Base-by-base conservation (phyloP, 1,140 invertebrate species). In the Bombus ignitus region DNA sequence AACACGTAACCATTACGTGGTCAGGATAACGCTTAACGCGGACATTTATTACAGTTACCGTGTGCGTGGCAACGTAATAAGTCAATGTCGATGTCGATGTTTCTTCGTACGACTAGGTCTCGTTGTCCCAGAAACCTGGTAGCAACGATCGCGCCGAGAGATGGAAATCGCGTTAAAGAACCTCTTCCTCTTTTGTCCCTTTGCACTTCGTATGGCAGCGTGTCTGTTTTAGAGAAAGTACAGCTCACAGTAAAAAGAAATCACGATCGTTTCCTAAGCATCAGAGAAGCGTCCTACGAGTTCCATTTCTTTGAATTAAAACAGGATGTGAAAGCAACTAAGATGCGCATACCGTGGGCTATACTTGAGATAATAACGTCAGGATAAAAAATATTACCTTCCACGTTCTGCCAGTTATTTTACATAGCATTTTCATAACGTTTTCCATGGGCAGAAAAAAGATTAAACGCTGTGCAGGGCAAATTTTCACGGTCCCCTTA, bases 31-130 rank as follows among this genome's bases (percentile, higher is more conserved):
- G 28, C 18, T 47, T n/a, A 39, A 39, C 25, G 3, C 32, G 66
- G 9, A 57, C 66, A 37, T 37, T 81, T 81, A 81, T 73, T 73
- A 62, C 37, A 42, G 28, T 81, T 81, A 81, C 62, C 80, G 39
- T 8, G 80, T 80, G 22, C 78, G 35, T 53, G 32, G 1, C 44
- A 18, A 28, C 28, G 70, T 62, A 73, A 59, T 73, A 42, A 71
- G 25, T 72, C 47, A 5, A 37, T 25, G 68, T 59, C 68, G 37
- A 53, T 81, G 15, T 65, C 62, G 57, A 59, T 59, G 57, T 62
- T 68, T 42, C 77, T 47, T 57, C 22, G 32, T 35, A 35, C 22
- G 37, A 37, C 18, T 47, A 22, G 44, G 71, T 81, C 79, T 81
- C 18, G 9, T 32, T 28, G 80, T 59, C 37, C 80, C n/a, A 81